These are phyloP conservation scores for Cotesia chilonis DNA, from an alignment of 1,140 invertebrate genomes.

Conservation along the genomic window DNA sequence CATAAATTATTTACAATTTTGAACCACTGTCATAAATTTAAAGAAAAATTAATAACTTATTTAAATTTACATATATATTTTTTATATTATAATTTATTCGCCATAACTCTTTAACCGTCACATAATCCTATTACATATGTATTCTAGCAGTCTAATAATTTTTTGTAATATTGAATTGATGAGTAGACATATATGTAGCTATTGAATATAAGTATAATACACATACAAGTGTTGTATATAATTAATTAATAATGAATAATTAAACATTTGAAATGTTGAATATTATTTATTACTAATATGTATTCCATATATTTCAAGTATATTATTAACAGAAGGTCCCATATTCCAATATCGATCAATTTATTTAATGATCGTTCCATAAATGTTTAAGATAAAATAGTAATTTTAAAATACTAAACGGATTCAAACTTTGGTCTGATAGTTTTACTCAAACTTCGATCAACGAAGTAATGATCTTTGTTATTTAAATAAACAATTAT, in stretches of 20 bases:
- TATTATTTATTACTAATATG: slow-evolving; percentile 6
- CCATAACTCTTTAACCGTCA: too few relatives aligned
- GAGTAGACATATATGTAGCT: slow-evolving; percentile 3
- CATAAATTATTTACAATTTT: slow-evolving; percentile 5
- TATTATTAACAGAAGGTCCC: slow-evolving; percentile 33
- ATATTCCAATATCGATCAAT: slow-evolving; percentile 35
- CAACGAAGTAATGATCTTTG: slow-evolving; percentile 24
- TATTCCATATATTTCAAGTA: slow-evolving; percentile 1
- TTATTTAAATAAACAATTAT: slow-evolving; percentile 7
- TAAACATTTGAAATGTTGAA: background rate
- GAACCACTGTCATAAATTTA: background rate
- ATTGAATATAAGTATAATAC: slow-evolving; percentile 6
- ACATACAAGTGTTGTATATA: background rate
- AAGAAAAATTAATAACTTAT: background rate
- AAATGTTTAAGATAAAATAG: slow-evolving; percentile 24
- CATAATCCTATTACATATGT: background rate
- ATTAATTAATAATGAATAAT: slow-evolving; percentile 14
- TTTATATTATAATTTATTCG: too few relatives aligned
- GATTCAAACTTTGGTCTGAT: slow-evolving; percentile 15
- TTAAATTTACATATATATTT: too few relatives aligned
- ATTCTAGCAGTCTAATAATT: slow-evolving; percentile 2
- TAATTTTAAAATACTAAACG: slow-evolving; percentile 26
- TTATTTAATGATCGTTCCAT: slow-evolving; percentile 22
- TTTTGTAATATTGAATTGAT: background rate
- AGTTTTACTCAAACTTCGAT: slow-evolving; percentile 17